phyloP scores from a whole-genome alignment of 1,140 invertebrate species.

The Atopsyche davidsoni region DNA sequence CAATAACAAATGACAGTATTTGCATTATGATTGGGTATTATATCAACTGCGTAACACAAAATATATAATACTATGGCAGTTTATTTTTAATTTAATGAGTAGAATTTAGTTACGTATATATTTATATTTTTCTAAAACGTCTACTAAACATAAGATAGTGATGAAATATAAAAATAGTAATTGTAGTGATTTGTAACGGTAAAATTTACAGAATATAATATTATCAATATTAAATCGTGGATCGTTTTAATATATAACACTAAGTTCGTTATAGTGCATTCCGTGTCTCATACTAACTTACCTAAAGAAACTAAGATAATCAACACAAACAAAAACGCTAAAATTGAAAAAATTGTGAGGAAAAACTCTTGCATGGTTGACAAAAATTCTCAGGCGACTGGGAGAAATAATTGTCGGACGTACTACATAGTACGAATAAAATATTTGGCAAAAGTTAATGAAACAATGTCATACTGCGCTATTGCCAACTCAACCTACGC shows the following conservation, averaged over 20 bases:
- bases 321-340: constrained; percentile 20
- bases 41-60: background rate
- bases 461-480: constrained; percentile 15
- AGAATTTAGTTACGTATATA: background rate
- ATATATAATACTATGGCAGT: background rate
- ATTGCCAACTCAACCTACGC: constrained; percentile 20
- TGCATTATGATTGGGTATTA: background rate
- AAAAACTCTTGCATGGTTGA: constrained; percentile 24
- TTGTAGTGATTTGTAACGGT: background rate
- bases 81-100: background rate
- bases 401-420: background rate
- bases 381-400: constrained; percentile 10
- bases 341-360: constrained; percentile 17
- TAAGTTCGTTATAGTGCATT: background rate
- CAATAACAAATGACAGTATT: background rate
- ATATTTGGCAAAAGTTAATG: constrained; percentile 12
- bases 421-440: constrained; percentile 11
- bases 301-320: constrained; percentile 23
- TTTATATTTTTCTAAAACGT: background rate
- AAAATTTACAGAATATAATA: background rate
- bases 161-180: background rate
- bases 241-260: background rate
- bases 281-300: constrained; percentile 5
- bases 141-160: background rate
- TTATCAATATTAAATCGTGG: background rate